Evolutionary conservation across 2,113 vertebrate species (phyloP), one percentile per base, ranked within the genome.

Genomic region (Antechinus stuartii): DNA sequence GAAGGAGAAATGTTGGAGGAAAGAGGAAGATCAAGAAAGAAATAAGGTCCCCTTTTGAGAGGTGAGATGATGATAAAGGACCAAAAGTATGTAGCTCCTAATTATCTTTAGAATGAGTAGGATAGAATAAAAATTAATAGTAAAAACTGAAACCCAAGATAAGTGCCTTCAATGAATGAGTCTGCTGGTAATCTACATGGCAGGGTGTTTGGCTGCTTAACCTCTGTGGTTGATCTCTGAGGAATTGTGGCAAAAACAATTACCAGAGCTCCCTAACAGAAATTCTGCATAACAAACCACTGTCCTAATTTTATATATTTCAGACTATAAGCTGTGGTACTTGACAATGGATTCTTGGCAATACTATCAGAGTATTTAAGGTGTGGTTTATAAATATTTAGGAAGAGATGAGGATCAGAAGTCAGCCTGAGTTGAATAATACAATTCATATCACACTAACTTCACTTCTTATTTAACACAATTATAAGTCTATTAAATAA

Each of bases 221-320:
- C 16, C 68, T 84, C 68, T 84, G n/a, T 84, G n/a, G n/a, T 84
- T 84, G 68, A 84, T 84, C 68, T 84, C 68, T 84, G 68, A 84
- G 35, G 68, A 84, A 42, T 22, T 84, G n/a, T 42, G 68, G n/a
- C 7, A 84, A 84, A n/a, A 84, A 42, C n/a, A 42, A 84, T 42
- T 23, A 16, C 68, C n/a, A 84, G 19, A 84, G n/a, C 16, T 84
- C 68, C 30, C 16, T 12, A 68, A 30, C 30, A 68, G 61, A 76
- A n/a, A 16, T 76, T 14, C 14, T n/a, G 35, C 14, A 76, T 14
- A 84, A 42, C 0, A 84, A 84, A 42, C 35, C 68, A 84, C 68
- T 23, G 5, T 42, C 35, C 68, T 84, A 22, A 84, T 42, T 84
- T 76, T 57, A 42, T 16, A 42, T 84, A 42, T 42, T 68, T 76